Evolutionary conservation across 2,888 invertebrate species (phyloP).

Genomic region (Leptinotarsa rubiginosa): DNA sequence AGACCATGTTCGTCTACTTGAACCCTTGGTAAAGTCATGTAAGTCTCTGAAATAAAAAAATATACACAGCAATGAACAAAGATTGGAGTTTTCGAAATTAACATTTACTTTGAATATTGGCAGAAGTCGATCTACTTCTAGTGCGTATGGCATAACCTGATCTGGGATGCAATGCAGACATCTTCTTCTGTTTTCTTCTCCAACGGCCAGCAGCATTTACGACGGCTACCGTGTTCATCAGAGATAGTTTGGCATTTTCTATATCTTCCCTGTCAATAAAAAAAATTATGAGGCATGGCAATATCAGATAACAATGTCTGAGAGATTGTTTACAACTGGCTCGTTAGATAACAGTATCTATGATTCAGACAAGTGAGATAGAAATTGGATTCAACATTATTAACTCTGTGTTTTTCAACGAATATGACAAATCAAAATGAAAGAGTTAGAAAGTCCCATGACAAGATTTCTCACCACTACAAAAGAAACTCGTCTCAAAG

Average conservation of each 20-base stretch:
- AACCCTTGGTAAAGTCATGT: conserved; percentile 55
- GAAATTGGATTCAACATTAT: too few species aligned
- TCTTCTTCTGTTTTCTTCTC: conserved; percentile 61
- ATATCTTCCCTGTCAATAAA: conserved; percentile 42
- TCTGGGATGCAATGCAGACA: conserved; percentile 55
- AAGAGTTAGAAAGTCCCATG: too few species aligned
- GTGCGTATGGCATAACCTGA: conserved; percentile 49
- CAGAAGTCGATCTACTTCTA: conserved; percentile 49
- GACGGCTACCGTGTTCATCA: conserved; percentile 55
- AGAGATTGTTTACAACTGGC: too few species aligned
- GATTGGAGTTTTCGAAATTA: too few species aligned
- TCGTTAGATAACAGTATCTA: too few species aligned
- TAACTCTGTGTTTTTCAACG: too few species aligned
- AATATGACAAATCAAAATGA: too few species aligned
- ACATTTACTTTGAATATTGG: conserved; percentile 50
- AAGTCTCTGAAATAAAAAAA: conserved; percentile 49
- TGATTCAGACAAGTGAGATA: too few species aligned
- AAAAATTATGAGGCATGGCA: not conserved
- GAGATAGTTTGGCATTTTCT: conserved; percentile 41
- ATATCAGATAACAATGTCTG: not conserved
- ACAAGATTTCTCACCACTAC: too few species aligned
- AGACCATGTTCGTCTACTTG: conserved; percentile 47
- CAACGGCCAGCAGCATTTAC: conserved; percentile 63
- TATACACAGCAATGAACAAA: not conserved
- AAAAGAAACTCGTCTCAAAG: too few species aligned